Percentiles rank a stretch among this genome's conserved stretches.
phyloP scores from a whole-genome alignment of 1,140 invertebrate genomes.

The Diorhabda carinulata region DNA sequence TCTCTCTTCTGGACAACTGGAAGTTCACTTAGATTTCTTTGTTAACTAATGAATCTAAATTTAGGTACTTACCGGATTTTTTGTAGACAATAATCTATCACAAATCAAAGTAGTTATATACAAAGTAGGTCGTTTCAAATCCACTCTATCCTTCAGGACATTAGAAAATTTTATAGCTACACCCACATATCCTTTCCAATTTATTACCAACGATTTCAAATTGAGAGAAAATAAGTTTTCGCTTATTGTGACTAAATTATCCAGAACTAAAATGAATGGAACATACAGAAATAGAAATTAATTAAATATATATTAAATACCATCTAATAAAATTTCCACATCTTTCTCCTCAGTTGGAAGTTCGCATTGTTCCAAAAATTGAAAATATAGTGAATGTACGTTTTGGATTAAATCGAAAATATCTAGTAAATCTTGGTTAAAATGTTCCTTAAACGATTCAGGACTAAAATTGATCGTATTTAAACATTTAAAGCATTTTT shows the following conservation, averaged over 20 bases:
- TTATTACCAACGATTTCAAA: conserved; percentile 20
- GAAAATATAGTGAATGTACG: conserved; percentile 12
- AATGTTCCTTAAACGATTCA: conserved; percentile 11
- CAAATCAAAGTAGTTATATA: conserved; percentile 15
- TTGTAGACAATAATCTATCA: conserved; percentile 7
- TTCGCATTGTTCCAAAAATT: conserved; percentile 4
- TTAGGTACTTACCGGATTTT: conserved; percentile 10
- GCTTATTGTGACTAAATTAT: conserved; percentile 16
- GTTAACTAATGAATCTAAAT: too few species aligned
- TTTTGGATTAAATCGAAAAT: conserved; percentile 21
- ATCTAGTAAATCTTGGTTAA: conserved; percentile 20
- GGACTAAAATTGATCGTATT: conserved; percentile 10
- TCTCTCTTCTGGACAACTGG: too few species aligned
- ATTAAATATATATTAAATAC: too few species aligned
- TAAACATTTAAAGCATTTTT: conserved; percentile 9
- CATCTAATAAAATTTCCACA: too few species aligned
- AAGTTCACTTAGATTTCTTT: too few species aligned
- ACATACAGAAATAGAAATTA: too few species aligned
- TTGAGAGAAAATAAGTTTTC: conserved; percentile 18
- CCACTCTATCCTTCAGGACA: background rate
- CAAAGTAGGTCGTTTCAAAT: conserved; percentile 13
- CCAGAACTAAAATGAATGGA: conserved; percentile 18
- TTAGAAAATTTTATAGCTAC: conserved; percentile 15
- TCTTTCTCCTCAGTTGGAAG: too few species aligned
- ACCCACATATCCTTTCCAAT: conserved; percentile 23